phyloP scores from a whole-genome alignment of 2,113 vertebrate species.

The Stigmatopora nigra region DNA sequence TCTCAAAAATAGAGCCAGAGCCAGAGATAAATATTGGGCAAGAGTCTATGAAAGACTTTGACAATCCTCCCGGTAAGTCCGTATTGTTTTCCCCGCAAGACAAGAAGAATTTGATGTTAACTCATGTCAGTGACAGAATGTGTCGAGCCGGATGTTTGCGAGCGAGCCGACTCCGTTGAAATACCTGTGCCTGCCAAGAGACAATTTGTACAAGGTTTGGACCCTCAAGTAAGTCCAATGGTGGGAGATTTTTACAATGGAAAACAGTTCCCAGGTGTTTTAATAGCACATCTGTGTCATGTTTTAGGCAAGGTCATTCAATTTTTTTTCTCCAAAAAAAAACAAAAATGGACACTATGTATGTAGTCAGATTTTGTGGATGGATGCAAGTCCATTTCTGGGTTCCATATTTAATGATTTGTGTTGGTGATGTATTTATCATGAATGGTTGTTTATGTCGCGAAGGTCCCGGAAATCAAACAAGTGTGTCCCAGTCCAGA shows the following conservation, averaged over 20 bases:
- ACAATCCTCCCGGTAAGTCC: slow-evolving; percentile 71
- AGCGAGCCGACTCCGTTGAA: background rate
- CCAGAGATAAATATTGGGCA: slow-evolving; percentile 71
- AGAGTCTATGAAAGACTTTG: slow-evolving; percentile 71
- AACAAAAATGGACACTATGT: background rate
- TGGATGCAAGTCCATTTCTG: background rate
- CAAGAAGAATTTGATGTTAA: background rate
- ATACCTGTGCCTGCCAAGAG: background rate
- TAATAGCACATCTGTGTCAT: background rate
- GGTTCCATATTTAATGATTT: background rate
- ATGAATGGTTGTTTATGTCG: background rate
- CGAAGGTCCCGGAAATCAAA: slow-evolving; percentile 31
- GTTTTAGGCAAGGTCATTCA: background rate
- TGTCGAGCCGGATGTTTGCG: background rate
- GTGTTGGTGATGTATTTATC: background rate
- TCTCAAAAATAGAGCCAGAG: slow-evolving; percentile 19
- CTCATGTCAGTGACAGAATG: background rate
- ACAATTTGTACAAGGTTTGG: background rate
- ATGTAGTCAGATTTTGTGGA: background rate
- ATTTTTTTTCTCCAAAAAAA: background rate
- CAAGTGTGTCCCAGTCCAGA: slow-evolving; percentile 36
- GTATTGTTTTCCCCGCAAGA: background rate
- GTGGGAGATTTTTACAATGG: background rate
- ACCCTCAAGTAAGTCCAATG: background rate
- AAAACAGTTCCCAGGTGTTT: slow-evolving; percentile 1